Evolutionary conservation across 92 coral and sea anemone genomes (phyloP).

Genomic region (Epizoanthus stellaris): DNA sequence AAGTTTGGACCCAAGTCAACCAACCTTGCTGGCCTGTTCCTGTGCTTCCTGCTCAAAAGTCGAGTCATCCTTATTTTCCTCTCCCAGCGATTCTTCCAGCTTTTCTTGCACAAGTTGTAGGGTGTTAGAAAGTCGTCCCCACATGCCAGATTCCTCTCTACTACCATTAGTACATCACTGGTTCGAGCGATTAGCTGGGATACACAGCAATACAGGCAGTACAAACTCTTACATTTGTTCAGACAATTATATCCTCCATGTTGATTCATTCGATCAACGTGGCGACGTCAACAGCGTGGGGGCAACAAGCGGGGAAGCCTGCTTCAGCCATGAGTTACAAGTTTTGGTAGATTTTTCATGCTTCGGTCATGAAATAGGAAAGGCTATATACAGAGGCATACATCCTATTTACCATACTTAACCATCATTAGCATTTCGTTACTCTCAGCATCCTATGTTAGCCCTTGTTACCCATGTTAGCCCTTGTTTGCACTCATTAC

Average conservation of each 20-base stretch:
- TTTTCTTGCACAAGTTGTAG: slow-evolving; percentile 95
- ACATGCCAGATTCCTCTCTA: slow-evolving; percentile 59
- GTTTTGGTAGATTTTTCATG: no score
- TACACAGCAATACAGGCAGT: not conserved
- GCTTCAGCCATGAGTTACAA: not conserved
- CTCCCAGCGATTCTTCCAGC: slow-evolving; percentile 89
- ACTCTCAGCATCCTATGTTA: no score
- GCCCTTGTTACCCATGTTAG: no score
- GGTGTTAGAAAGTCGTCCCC: slow-evolving; percentile 92
- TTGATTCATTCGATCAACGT: slow-evolving; percentile 50
- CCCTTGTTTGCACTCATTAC: no score
- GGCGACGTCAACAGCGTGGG: slow-evolving; percentile 38
- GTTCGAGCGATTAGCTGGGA: not conserved
- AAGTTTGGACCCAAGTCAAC: not conserved
- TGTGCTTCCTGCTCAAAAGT: slow-evolving; percentile 43
- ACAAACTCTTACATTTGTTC: not conserved
- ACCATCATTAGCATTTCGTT: no score
- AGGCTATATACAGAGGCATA: no score
- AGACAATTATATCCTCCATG: slow-evolving; percentile 11
- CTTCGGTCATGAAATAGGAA: no score
- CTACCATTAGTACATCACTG: slow-evolving; percentile 19
- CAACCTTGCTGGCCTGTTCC: slow-evolving; percentile 27
- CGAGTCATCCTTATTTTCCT: slow-evolving; percentile 65
- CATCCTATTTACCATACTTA: no score
- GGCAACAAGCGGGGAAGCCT: slow-evolving; percentile 2